phyloP scores from a whole-genome alignment of 1,140 invertebrate genomes.

The Potamilus streckersoni region DNA sequence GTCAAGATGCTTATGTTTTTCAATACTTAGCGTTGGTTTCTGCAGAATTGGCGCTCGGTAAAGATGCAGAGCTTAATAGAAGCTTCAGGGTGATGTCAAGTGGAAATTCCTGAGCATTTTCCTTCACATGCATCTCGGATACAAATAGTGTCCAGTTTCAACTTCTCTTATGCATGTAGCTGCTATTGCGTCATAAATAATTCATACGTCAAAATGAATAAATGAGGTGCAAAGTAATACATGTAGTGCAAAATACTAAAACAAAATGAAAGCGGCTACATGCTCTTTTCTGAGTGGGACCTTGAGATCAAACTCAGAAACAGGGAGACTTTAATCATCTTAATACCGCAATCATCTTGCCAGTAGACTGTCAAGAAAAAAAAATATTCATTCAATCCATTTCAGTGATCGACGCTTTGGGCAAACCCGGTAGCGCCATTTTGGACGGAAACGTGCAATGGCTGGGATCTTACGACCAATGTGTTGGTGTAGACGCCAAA shows the following conservation, averaged over 20 bases:
- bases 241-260: no score
- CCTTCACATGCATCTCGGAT: no score
- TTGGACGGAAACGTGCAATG: background rate
- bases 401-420: slow-evolving; percentile 1
- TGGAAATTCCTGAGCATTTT: no score
- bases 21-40: background rate
- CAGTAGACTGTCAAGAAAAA: background rate
- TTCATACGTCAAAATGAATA: no score
- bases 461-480: slow-evolving; percentile 1
- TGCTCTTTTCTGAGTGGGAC: background rate
- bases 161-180: no score
- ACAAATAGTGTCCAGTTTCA: no score
- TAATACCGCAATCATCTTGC: background rate
- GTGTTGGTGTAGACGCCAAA: background rate
- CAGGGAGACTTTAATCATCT: background rate
- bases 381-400: background rate
- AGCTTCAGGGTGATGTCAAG: no score
- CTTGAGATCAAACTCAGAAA: background rate
- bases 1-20: background rate
- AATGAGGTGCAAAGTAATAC: no score
- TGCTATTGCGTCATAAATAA: no score
- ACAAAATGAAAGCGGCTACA: no score
- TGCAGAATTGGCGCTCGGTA: background rate
- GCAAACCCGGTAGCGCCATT: background rate
- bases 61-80: no score